Percentiles rank a stretch among this genome's conserved stretches.
These are phyloP conservation scores for Luscinia megarhynchos DNA, from an alignment of 2,797 vertebrate genomes.

Conservation along the genomic window DNA sequence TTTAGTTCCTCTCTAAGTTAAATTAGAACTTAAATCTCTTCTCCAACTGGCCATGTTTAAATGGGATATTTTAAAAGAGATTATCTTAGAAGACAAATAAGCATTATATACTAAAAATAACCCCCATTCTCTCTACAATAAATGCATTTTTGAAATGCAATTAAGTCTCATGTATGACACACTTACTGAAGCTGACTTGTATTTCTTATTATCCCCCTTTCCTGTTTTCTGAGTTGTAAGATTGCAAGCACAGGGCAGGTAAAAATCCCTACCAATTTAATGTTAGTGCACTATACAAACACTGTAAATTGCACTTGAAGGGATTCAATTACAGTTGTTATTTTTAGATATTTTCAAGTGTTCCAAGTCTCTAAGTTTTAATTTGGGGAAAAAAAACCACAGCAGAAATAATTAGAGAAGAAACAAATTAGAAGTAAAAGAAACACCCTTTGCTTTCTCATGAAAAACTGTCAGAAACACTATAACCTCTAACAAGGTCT, in stretches of 20 bases:
- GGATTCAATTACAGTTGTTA: neutral
- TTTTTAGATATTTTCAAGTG: neutral
- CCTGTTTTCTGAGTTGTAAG: neutral
- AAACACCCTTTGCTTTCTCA: neutral
- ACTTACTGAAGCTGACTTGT: neutral
- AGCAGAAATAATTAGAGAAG: neutral
- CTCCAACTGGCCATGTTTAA: neutral
- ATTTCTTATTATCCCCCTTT: neutral
- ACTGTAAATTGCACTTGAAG: neutral
- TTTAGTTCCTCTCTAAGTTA: neutral
- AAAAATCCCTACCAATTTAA: rapidly evolving
- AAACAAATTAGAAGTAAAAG: neutral
- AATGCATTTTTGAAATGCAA: neutral
- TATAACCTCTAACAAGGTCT: neutral
- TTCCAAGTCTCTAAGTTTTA: neutral
- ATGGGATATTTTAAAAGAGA: neutral
- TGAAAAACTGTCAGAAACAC: neutral
- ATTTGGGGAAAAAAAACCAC: neutral
- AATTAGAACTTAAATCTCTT: neutral
- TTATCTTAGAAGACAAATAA: neutral
- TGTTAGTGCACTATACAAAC: neutral
- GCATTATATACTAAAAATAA: neutral
- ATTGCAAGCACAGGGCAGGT: neutral
- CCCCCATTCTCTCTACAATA: neutral
- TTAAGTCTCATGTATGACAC: neutral